phyloP scores from a whole-genome alignment of 2,113 vertebrate species.

The Ageneiosus marmoratus region DNA sequence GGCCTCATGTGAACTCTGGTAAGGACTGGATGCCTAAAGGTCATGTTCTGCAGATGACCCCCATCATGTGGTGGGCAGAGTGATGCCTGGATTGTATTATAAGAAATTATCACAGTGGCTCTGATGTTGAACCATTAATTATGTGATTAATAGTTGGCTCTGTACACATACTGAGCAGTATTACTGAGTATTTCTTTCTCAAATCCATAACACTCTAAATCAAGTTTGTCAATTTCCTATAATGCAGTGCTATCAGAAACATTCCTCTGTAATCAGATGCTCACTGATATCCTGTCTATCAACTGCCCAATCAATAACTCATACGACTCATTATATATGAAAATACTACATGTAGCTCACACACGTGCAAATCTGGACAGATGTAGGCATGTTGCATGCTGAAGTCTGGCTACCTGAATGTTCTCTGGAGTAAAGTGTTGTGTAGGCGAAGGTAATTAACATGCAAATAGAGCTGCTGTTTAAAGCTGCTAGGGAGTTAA shows the following conservation, averaged over 20 bases:
- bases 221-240: not conserved
- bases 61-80: slow-evolving; percentile 4
- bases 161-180: not conserved
- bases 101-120: not conserved
- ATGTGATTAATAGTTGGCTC: not conserved
- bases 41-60: slow-evolving; percentile 13
- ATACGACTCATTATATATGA: not conserved
- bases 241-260: not conserved
- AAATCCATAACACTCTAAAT: not conserved
- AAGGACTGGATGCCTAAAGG: slow-evolving; percentile 29
- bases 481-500: not conserved
- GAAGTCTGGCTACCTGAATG: not conserved
- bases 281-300: not conserved
- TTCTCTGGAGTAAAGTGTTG: not conserved
- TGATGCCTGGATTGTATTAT: slow-evolving; percentile 6
- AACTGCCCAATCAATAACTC: not conserved
- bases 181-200: not conserved
- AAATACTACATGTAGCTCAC: not conserved
- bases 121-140: not conserved
- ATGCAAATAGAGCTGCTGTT: not conserved
- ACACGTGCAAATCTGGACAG: not conserved
- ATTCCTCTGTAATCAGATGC: not conserved
- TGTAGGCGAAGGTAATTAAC: not conserved
- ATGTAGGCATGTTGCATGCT: not conserved
- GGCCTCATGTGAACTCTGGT: not conserved